Conservation (phyloP, 2,113 vertebrate genomes). For the Centropus unirufus region DNA sequence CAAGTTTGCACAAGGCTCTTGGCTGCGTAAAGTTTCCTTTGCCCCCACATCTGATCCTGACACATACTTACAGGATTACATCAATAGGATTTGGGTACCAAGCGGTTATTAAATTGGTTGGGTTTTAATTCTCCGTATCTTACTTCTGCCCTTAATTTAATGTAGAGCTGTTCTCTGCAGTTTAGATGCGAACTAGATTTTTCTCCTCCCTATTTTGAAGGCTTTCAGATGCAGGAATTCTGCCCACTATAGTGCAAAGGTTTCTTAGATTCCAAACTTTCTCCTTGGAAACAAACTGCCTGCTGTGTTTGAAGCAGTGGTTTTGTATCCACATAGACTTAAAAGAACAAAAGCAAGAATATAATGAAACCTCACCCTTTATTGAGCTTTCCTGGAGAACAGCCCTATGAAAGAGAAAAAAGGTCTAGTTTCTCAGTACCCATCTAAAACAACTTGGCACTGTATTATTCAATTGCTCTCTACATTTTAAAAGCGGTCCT, state of each 20-base stretch:
- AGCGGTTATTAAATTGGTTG: background rate
- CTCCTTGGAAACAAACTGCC: slow-evolving; percentile 46
- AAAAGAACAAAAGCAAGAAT: background rate
- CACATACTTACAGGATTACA: background rate
- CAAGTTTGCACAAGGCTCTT: fast-evolving
- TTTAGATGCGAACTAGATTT: background rate
- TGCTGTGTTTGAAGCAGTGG: background rate
- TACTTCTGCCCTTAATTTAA: background rate
- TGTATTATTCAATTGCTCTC: background rate
- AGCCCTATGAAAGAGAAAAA: background rate
- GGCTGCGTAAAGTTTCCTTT: fast-evolving
- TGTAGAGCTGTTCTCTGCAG: background rate
- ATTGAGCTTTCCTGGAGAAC: slow-evolving; percentile 3
- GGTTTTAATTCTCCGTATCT: background rate
- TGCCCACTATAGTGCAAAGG: background rate
- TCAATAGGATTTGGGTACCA: background rate
- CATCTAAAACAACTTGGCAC: background rate
- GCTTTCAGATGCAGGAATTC: slow-evolving; percentile 2
- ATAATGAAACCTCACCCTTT: background rate
- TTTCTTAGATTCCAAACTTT: slow-evolving; percentile 22
- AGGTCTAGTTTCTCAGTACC: background rate
- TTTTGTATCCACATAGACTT: background rate
- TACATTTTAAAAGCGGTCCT: background rate
- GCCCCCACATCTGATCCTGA: background rate
- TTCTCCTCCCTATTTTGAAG: background rate